Conservation (phyloP, 2,888 invertebrate species). For the Diarsia dahlii region DNA sequence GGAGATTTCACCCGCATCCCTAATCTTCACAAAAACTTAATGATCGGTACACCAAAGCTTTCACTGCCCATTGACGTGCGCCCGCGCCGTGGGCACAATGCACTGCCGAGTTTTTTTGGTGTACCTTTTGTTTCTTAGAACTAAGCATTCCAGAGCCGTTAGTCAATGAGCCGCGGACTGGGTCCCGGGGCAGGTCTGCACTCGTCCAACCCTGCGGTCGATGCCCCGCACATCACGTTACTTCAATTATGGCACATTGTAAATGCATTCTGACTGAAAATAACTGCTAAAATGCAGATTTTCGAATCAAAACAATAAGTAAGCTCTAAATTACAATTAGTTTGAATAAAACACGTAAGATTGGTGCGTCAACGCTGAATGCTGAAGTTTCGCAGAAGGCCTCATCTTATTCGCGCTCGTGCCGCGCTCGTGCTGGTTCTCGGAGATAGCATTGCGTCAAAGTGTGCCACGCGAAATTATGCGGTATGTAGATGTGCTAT, state of each 20-base stretch:
- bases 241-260: constrained; percentile 8
- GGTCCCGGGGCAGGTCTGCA: constrained; percentile 42
- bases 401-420: neutral
- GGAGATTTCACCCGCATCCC: constrained; percentile 44
- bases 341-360: constrained; percentile 1
- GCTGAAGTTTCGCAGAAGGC: constrained; percentile 7
- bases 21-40: constrained; percentile 56
- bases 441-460: constrained; percentile 26
- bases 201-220: constrained; percentile 50
- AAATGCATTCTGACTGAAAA: constrained; percentile 4
- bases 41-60: constrained; percentile 49
- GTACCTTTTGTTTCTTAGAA: constrained; percentile 53
- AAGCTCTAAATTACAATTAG: constrained; percentile 10
- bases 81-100: constrained; percentile 15
- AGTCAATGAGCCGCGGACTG: constrained; percentile 48
- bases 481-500: neutral
- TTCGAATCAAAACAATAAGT: constrained; percentile 11
- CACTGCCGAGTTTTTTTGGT: constrained; percentile 27
- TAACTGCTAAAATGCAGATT: constrained; percentile 1
- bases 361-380: constrained; percentile 7
- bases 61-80: constrained; percentile 39
- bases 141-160: constrained; percentile 63
- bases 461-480: neutral
- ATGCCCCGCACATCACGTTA: constrained; percentile 20
- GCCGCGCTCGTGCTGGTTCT: constrained; percentile 8